Base-by-base conservation (phyloP, 2,888 invertebrate genomes). In the Drosophila pegasa region DNA sequence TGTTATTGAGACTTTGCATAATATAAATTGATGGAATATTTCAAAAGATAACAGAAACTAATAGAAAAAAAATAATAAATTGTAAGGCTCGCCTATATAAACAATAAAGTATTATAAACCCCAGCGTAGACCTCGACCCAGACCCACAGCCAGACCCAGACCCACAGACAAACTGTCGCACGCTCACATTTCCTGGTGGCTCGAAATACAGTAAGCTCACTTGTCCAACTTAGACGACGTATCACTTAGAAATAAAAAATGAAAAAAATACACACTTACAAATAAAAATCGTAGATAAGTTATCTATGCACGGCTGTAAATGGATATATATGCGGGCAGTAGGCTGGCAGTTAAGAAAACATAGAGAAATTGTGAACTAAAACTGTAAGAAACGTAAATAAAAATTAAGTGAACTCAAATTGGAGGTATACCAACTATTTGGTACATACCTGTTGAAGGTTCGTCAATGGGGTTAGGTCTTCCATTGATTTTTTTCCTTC, bases 401-500 rank as follows among this genome's bases (percentile, higher is more conserved):
- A 35, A 66, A 66, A 63, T 54, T 27, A 60, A 71, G 25, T 43
- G 31, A 66, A 48, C 69, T 59, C 14, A 45, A 69, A 56, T 40
- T 40, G n/a, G n/a, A 31, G 57, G 38, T 12, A 31, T 54, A 7
- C 12, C 38, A 48, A 61, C 12, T 48, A 40, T 41, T 40, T 50
- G 58, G 41, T 48, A 14, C 64, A 71, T 86, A 86, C 87, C 87
- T 87, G 87, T 87, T 89, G 89, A 78, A 89, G 80, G 66, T 79
- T 80, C 8, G 84, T 80, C 62, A 89, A 76, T 35, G 89, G 87
- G 37, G 89, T 90, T 52, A 86, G 67, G 75, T 89, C 89, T 73
- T 90, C 89, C 89, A 89, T 89, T 71, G 88, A 88, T 87, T 88
- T 84, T 80, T 71, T 71, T 71, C 80, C 81, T 86, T 88, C 80